Base-by-base conservation (phyloP, 2,797 vertebrate species). In the Lepilemur septentrionalis region DNA sequence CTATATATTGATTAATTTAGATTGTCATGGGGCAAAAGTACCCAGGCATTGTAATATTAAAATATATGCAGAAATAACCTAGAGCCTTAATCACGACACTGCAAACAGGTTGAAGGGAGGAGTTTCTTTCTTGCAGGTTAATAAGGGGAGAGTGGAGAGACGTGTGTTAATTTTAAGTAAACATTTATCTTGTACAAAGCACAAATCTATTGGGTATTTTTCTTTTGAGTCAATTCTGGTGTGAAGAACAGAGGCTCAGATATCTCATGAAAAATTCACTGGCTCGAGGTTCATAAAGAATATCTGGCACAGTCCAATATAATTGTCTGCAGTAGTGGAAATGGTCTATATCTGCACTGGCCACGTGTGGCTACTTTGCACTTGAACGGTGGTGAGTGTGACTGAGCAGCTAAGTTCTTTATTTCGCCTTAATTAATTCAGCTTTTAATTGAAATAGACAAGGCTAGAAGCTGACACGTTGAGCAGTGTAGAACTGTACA, bases 341-440 rank as follows among this genome's bases (percentile, higher is more conserved):
- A 63, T 17, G 2, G 7, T 13, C 1, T 15, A 0, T 7, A 0
- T 30, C 32, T 4, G 12, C 50, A 7, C 22, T 10, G 4, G 7
- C 76, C 50, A 38, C 0, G 0, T 7, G 7, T 1, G 20, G 4
- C 57, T 14, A 7, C 15, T 10, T 41, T 18, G 48, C 25, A 13
- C 73, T 41, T 7, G 32, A 30, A 57, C 41, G n/a, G 5, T 3
- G 32, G 41, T 0, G 8, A 32, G 12, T 25, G 41, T n/a, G 28
- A 12, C 2, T 7, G 10, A 41, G 22, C 23, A 55, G 0, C 41
- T 83, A 8, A 7, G 18, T 46, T 55, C 61, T 69, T 41, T 41
- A 32, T 30, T 81, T 65, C 12, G 32, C 10, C 87, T 75, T 63
- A 63, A 38, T 72, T 83, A n/a, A n/a, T 59, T 57, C 30, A n/a